Percentiles rank a stretch among this genome's conserved stretches.
Evolutionary conservation across 1,140 invertebrate genomes (phyloP).

Genomic region (Nilaparvata lugens): DNA sequence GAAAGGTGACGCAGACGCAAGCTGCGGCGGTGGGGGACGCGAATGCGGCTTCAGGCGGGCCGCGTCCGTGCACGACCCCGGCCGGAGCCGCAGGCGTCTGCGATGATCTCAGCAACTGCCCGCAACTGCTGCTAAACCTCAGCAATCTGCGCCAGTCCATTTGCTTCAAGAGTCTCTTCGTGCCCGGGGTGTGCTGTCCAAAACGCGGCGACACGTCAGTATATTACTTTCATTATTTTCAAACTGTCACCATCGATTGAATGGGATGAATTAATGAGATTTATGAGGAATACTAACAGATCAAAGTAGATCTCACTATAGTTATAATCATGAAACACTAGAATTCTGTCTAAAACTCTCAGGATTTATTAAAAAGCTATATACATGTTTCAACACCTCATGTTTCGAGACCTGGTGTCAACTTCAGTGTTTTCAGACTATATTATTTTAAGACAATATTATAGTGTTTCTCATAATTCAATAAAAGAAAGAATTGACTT

Average conservation of each 20-base stretch:
- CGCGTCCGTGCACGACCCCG: slow-evolving; percentile 64
- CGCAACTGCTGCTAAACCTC: slow-evolving; percentile 74
- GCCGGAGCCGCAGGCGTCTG: slow-evolving; percentile 69
- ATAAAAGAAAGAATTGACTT: no score
- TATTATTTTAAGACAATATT: no score
- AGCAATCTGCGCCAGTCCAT: slow-evolving; percentile 72
- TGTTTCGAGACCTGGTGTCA: no score
- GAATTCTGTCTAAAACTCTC: no score
- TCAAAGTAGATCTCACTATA: no score
- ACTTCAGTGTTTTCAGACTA: no score
- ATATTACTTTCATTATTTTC: not conserved
- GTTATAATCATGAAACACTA: no score
- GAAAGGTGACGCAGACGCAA: slow-evolving; percentile 23
- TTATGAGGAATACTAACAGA: not conserved
- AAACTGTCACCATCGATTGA: not conserved
- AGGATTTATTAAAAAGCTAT: no score
- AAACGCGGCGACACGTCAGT: slow-evolving; percentile 2
- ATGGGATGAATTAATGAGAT: not conserved
- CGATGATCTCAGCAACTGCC: slow-evolving; percentile 80
- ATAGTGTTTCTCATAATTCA: no score
- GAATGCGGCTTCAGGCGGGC: slow-evolving; percentile 15
- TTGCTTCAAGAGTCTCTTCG: slow-evolving; percentile 85
- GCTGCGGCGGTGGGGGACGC: slow-evolving; percentile 13
- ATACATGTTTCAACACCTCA: no score
- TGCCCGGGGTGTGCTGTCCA: slow-evolving; percentile 86